Conservation (phyloP, 2,888 invertebrate genomes). For the Volucella zonaria region DNA sequence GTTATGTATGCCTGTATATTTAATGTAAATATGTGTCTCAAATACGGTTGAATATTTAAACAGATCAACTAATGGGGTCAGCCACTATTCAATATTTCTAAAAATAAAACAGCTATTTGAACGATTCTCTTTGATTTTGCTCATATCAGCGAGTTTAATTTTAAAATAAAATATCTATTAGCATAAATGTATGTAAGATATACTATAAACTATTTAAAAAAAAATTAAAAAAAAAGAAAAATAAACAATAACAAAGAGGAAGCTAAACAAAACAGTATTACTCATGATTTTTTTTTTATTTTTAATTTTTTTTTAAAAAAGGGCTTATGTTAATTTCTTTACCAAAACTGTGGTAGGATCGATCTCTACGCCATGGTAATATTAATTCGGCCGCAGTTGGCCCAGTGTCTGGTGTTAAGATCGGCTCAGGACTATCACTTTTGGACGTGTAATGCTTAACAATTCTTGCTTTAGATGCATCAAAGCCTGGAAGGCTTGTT, state of each 20-base stretch:
- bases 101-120: slow-evolving; percentile 42
- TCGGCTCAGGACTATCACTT: slow-evolving; percentile 79
- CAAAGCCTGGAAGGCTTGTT: slow-evolving; percentile 87
- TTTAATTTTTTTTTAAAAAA: slow-evolving; percentile 36
- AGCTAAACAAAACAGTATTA: slow-evolving; percentile 14
- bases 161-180: slow-evolving; percentile 43
- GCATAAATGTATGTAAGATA: slow-evolving; percentile 47
- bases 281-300: slow-evolving; percentile 26
- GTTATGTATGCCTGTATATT: too few relatives aligned
- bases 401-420: slow-evolving; percentile 84
- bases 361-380: slow-evolving; percentile 93
- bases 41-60: slow-evolving; percentile 35
- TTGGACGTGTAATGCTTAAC: slow-evolving; percentile 86
- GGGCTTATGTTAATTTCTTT: slow-evolving; percentile 80
- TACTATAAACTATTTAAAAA: slow-evolving; percentile 11
- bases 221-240: slow-evolving; percentile 33
- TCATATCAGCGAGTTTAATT: slow-evolving; percentile 50
- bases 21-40: slow-evolving; percentile 26
- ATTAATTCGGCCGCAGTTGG: slow-evolving; percentile 91
- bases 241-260: slow-evolving; percentile 6
- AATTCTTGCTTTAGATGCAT: slow-evolving; percentile 87
- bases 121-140: slow-evolving; percentile 53
- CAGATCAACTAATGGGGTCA: slow-evolving; percentile 51
- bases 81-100: slow-evolving; percentile 51
- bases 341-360: slow-evolving; percentile 89